Percentiles rank a stretch among this genome's conserved stretches.
Conservation (phyloP, 2,113 vertebrate genomes). For the Salvelinus namaycush region DNA sequence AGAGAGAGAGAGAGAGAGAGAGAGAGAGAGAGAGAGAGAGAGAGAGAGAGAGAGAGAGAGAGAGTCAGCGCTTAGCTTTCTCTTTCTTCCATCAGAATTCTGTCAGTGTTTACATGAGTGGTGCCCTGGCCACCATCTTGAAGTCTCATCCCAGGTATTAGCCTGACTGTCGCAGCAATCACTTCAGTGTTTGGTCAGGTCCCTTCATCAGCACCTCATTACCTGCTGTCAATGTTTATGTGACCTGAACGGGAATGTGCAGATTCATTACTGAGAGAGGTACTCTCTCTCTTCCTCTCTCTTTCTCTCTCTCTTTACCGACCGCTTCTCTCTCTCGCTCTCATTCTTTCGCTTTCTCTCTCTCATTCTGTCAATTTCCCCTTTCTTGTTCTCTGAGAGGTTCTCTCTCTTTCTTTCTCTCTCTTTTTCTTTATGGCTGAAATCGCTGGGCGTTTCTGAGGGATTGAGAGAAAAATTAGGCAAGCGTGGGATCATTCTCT, state of each 20-base stretch:
- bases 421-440: background rate
- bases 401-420: no score
- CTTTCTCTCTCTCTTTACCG: no score
- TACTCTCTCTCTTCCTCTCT: no score
- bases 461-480: background rate
- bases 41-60: background rate
- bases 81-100: slow-evolving; percentile 33
- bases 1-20: no score
- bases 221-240: slow-evolving; percentile 49
- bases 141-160: slow-evolving; percentile 33
- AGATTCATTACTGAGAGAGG: background rate
- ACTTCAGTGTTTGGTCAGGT: slow-evolving; percentile 42
- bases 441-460: background rate
- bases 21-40: no score
- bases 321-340: no score
- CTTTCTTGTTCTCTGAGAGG: background rate
- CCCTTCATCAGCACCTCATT: slow-evolving; percentile 48
- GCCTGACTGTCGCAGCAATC: slow-evolving; percentile 42
- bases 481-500: background rate
- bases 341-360: no score
- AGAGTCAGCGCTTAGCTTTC: slow-evolving; percentile 14
- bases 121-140: slow-evolving; percentile 12
- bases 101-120: slow-evolving; percentile 31
- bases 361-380: background rate
- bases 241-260: slow-evolving; percentile 21